phyloP scores from a whole-genome alignment of 1,140 invertebrate genomes.

The Drosophila parabipectinata region DNA sequence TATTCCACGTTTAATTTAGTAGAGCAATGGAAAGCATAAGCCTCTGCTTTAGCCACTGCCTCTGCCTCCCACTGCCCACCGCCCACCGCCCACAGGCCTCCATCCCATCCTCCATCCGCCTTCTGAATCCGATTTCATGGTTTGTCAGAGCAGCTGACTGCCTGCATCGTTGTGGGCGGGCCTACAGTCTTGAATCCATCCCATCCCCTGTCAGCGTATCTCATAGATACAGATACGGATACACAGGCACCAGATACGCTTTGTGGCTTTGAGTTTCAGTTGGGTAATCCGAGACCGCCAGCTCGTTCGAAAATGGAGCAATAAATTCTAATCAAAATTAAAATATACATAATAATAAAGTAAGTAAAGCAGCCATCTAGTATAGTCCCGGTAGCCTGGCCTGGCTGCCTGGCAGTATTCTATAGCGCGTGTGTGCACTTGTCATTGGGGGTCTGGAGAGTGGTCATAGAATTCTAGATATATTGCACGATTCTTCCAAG shows the following conservation, averaged over 20 bases:
- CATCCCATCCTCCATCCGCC: conserved; percentile 9
- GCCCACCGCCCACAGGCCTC: conserved; percentile 15
- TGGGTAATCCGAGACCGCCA: conserved; percentile 47
- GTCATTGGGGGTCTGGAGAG: conserved; percentile 9
- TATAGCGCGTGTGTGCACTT: conserved; percentile 64
- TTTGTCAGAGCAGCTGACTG: conserved; percentile 41
- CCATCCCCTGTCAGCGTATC: conserved; percentile 22
- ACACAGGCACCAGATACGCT: conserved; percentile 17
- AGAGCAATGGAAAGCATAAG: conserved; percentile 66
- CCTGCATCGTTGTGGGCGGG: conserved; percentile 65
- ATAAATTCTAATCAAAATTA: conserved; percentile 83
- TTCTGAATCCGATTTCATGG: conserved; percentile 46
- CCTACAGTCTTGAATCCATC: conserved; percentile 44
- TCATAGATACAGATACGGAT: conserved; percentile 42
- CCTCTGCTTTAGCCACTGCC: conserved; percentile 1
- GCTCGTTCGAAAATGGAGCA: conserved; percentile 64
- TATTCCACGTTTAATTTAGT: conserved; percentile 73
- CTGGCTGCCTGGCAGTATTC: no score
- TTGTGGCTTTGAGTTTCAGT: conserved; percentile 66
- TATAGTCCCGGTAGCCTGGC: conserved; percentile 12
- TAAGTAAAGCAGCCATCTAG: conserved; percentile 58
- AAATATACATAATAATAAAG: conserved; percentile 74
- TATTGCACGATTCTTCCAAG: neutral
- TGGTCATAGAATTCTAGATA: no score
- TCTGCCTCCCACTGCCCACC: neutral